Conservation (phyloP, 2,113 vertebrate species). For the Phylloscopus trochilus region DNA sequence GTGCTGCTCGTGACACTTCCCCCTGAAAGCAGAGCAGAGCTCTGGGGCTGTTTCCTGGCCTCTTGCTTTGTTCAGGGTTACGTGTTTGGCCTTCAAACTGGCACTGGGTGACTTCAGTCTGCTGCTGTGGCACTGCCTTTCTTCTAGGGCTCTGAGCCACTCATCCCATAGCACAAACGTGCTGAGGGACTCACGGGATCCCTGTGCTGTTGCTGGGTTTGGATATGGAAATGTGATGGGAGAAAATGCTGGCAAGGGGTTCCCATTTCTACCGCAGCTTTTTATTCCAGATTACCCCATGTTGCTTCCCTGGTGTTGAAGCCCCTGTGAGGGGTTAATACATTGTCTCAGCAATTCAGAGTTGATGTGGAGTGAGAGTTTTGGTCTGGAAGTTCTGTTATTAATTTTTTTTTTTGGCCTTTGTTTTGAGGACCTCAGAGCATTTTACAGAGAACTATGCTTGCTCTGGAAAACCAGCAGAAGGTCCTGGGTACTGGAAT, state of each 20-base stretch:
- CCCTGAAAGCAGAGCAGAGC: neutral
- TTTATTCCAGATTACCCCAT: neutral
- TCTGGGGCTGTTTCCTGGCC: neutral
- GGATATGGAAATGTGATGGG: neutral
- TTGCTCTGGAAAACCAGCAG: neutral
- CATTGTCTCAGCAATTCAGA: neutral
- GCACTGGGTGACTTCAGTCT: neutral
- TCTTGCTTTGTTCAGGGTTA: rapidly evolving
- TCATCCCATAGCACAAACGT: rapidly evolving
- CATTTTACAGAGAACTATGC: neutral
- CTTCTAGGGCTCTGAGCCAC: neutral
- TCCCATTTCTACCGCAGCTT: rapidly evolving
- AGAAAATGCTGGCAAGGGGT: neutral
- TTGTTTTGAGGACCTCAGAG: neutral
- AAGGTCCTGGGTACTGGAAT: neutral
- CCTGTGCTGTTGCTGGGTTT: neutral
- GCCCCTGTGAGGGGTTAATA: neutral
- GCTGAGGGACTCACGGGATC: neutral
- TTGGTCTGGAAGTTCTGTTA: rapidly evolving
- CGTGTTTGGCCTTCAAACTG: neutral
- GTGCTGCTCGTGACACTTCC: neutral
- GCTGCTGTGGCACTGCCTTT: neutral
- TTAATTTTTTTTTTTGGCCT: neutral
- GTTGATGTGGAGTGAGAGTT: neutral
- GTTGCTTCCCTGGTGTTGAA: neutral